Percentiles rank a stretch among this genome's conserved stretches.
phyloP scores from a whole-genome alignment of 2,797 vertebrate species.

The Microcaecilia unicolor region DNA sequence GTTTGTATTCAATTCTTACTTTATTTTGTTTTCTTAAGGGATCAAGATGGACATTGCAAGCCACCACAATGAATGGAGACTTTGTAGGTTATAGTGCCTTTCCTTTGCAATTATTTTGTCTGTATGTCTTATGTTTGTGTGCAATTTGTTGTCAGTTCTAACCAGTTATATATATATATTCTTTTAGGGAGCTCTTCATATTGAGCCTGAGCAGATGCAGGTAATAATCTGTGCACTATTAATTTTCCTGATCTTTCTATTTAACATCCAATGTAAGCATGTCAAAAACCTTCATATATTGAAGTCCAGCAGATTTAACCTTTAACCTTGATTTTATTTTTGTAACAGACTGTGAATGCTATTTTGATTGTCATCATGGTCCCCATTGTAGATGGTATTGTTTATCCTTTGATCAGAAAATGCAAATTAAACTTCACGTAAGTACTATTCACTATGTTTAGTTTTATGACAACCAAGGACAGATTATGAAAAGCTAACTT shows the following conservation, averaged over 20 bases:
- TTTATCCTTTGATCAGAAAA: conserved; percentile 84
- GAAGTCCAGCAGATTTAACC: neutral
- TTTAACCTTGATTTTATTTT: conserved; percentile 1
- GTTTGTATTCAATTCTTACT: neutral
- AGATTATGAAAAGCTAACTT: too few species aligned
- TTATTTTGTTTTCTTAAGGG: conserved; percentile 57
- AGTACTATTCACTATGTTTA: conserved; percentile 30
- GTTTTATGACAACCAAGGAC: too few species aligned
- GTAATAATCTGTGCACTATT: too few species aligned
- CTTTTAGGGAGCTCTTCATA: conserved; percentile 61
- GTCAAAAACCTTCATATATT: neutral
- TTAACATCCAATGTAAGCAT: too few species aligned
- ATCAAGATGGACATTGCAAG: conserved; percentile 92
- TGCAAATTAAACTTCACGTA: conserved; percentile 89
- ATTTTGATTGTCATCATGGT: conserved; percentile 85
- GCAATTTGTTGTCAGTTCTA: neutral
- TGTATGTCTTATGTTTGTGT: too few species aligned
- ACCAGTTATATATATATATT: neutral
- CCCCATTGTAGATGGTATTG: conserved; percentile 65
- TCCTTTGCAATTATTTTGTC: neutral
- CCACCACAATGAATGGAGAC: conserved; percentile 78
- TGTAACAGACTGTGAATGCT: conserved; percentile 76
- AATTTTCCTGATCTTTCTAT: neutral
- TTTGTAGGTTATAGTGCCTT: conserved; percentile 61
- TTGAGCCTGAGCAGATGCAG: conserved; percentile 97